Percentiles rank a stretch among this genome's conserved stretches.
Conservation (phyloP, 2,888 invertebrate genomes). For the Cryptophagus acutangulus region DNA sequence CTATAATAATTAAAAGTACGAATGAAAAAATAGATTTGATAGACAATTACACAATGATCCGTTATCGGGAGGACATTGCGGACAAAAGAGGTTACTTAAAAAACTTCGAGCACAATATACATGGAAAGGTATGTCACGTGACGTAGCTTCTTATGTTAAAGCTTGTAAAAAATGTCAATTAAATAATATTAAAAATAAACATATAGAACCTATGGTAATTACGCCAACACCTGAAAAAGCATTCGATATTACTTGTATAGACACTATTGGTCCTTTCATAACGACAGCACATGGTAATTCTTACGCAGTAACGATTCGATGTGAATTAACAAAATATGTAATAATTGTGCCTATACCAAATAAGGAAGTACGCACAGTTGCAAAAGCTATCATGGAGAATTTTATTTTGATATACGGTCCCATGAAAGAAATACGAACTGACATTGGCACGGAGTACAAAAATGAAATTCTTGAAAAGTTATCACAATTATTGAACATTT, state of each 20-base stretch:
- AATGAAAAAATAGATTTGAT: too few relatives aligned
- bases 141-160: not conserved
- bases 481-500: constrained; percentile 5
- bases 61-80: not conserved
- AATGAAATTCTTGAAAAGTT: constrained; percentile 9
- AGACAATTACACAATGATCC: not conserved
- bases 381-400: constrained; percentile 22
- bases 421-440: constrained; percentile 11
- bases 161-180: not conserved
- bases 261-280: constrained; percentile 1
- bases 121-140: not conserved
- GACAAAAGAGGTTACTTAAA: not conserved
- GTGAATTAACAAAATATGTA: too few relatives aligned
- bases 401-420: constrained; percentile 20
- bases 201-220: not conserved
- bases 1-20: not conserved
- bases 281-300: not conserved
- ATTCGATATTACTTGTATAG: not conserved
- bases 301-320: constrained; percentile 12
- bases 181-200: not conserved
- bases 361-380: constrained; percentile 23
- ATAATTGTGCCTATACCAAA: too few relatives aligned
- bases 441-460: constrained; percentile 14
- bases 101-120: not conserved
- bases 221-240: constrained; percentile 3